These are phyloP conservation scores for Laupala kohalensis DNA, from an alignment of 1,140 invertebrate species.

Conservation along the genomic window DNA sequence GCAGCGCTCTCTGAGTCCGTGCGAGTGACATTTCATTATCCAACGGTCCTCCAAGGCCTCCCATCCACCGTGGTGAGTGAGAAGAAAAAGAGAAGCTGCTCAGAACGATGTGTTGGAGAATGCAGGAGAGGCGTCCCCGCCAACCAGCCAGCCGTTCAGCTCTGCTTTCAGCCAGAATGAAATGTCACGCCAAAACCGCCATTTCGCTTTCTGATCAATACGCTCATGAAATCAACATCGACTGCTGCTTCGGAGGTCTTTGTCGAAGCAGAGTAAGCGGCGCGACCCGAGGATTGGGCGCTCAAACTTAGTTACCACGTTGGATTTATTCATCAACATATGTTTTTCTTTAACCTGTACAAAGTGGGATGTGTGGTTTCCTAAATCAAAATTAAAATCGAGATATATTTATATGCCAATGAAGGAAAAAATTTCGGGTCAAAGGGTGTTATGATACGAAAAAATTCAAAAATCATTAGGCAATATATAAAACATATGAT, in stretches of 20 bases:
- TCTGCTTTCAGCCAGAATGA: background rate
- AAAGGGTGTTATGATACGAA: background rate
- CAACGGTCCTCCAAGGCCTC: no score
- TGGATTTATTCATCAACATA: background rate
- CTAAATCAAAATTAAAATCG: no score
- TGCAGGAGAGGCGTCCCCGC: no score
- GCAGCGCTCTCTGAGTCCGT: no score
- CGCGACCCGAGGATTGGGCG: background rate
- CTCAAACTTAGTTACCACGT: no score
- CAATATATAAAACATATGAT: no score
- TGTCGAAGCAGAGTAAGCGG: background rate
- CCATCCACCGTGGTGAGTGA: no score
- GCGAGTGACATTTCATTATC: no score
- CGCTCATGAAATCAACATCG: background rate
- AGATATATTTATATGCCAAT: background rate
- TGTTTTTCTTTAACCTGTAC: background rate
- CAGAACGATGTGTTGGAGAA: no score
- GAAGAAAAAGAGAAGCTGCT: no score
- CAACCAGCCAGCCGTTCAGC: no score
- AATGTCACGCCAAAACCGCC: background rate
- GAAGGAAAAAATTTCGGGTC: background rate
- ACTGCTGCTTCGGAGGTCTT: background rate
- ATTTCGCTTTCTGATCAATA: background rate
- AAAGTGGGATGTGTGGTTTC: background rate
- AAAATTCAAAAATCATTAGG: no score